Base-by-base conservation (phyloP, 2,797 vertebrate species). In the Passerculus sandwichensis region DNA sequence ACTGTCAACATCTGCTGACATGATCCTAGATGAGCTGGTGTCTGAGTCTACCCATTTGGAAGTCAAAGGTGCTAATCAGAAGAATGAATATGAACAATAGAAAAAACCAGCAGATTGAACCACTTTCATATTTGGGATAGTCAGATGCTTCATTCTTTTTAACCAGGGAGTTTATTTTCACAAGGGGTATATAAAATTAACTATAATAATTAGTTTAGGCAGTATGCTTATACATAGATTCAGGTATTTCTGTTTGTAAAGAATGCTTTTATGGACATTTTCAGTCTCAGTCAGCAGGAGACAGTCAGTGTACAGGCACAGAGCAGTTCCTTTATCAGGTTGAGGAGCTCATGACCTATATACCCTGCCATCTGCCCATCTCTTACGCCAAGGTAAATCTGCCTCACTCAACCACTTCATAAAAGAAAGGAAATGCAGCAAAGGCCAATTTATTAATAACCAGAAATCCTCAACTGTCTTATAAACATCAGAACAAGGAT, bases 301-400 rank as follows among this genome's bases (percentile, higher is more conserved):
- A 72, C 65, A 91, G 56, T 44, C 50, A 80, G 78, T 59, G 36
- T 45, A 77, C 38, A 77, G 75, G 40, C 75, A 50, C 30, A 66
- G 66, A 86, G 42, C 36, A 65, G 30, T n/a, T 88, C n/a, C 48
- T 88, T 62, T 84, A 21, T 56, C 77, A 85, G 61, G 15, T 10
- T 44, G 53, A 36, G 71, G 81, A 75, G 81, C 61, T 59, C 71
- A 30, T 94, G 89, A 90, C 79, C 62, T 96, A 62, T 59, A 79
- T 85, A 92, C 67, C 64, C 85, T 83, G 90, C 94, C 88, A 95
- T 90, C 92, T 95, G 92, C 87, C 89, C 8, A 1, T 74, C 79
- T 83, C 80, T 65, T 65, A 77, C 9, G 3, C 61, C 51, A 83
- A 88, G 62, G 88, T 89, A 95, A 80, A 89, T 91, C 85, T 94